Evolutionary conservation across 37 sponge, comb jelly and placozoan species (phyloP).

Genomic region (Aphrocallistes beatrix): DNA sequence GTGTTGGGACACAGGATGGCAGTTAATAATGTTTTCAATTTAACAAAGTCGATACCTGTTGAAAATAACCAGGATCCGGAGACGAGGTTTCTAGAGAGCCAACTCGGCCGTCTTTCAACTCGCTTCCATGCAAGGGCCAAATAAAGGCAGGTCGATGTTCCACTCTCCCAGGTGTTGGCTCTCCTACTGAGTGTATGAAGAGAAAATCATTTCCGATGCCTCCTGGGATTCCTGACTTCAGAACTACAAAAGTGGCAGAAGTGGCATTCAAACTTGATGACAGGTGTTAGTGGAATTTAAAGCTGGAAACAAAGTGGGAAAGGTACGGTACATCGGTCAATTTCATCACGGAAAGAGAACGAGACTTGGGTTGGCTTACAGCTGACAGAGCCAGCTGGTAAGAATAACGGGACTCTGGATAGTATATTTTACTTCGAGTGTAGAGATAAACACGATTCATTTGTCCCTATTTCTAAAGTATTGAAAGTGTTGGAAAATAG

Average conservation of each 20-base stretch:
- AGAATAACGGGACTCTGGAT: constrained; percentile 82
- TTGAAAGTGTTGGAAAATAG: not conserved
- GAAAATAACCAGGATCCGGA: too few relatives aligned
- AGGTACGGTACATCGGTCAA: not conserved
- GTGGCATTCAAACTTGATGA: not conserved
- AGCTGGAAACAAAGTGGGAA: not conserved
- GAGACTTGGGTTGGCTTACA: not conserved
- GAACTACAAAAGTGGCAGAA: not conserved
- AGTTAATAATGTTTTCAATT: too few relatives aligned
- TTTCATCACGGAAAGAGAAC: not conserved
- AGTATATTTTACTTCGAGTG: constrained; percentile 89
- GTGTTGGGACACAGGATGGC: constrained; percentile 82
- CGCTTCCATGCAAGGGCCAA: too few relatives aligned
- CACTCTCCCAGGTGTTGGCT: too few relatives aligned
- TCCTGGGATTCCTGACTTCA: not conserved
- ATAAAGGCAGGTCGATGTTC: too few relatives aligned
- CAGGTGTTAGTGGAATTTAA: not conserved
- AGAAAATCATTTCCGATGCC: not conserved
- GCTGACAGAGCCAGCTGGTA: constrained; percentile 43
- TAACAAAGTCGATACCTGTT: too few relatives aligned
- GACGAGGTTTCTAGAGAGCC: too few relatives aligned
- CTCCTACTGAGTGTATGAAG: too few relatives aligned
- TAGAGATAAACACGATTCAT: constrained; percentile 83
- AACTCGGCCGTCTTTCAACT: too few relatives aligned
- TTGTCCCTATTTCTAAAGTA: constrained; percentile 39